A percentile compares a stretch with the other conserved stretches of the same genome.
Conservation (phyloP, 2,113 vertebrate genomes). For the Marcusenius ussheri region DNA sequence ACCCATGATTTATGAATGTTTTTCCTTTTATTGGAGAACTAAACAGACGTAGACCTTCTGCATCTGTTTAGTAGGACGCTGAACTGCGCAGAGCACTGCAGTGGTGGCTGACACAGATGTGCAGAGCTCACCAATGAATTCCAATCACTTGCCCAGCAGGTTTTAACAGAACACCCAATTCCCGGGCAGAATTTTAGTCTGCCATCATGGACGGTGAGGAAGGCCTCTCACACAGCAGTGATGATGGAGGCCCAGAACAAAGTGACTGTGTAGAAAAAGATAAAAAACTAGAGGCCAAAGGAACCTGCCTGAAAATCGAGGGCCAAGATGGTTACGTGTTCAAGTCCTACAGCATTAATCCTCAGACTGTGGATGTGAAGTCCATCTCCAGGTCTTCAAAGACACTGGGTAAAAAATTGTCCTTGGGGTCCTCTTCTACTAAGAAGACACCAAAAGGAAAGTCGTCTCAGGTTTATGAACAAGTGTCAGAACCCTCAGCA, state of each 20-base stretch:
- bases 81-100: constrained; percentile 30
- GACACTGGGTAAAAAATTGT: constrained; percentile 55
- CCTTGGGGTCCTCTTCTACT: constrained; percentile 57
- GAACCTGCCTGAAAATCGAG: constrained; percentile 61
- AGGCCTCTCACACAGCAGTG: constrained; percentile 45
- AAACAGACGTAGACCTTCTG: neutral
- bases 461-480: constrained; percentile 58
- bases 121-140: constrained; percentile 49
- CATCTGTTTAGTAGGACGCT: neutral
- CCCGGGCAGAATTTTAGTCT: constrained; percentile 27
- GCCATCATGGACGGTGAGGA: constrained; percentile 63
- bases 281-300: constrained; percentile 58
- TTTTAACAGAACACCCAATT: constrained; percentile 38
- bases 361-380: constrained; percentile 42
- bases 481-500: constrained; percentile 36
- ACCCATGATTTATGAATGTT: neutral
- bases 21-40: neutral
- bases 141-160: constrained; percentile 36
- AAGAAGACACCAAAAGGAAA: constrained; percentile 37
- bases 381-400: constrained; percentile 40
- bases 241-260: constrained; percentile 41
- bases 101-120: constrained; percentile 34
- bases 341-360: constrained; percentile 61
- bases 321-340: constrained; percentile 67
- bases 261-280: constrained; percentile 43